Percentiles rank a stretch among this genome's conserved stretches.
phyloP scores from a whole-genome alignment of 2,113 vertebrate species.

The Junco hyemalis region DNA sequence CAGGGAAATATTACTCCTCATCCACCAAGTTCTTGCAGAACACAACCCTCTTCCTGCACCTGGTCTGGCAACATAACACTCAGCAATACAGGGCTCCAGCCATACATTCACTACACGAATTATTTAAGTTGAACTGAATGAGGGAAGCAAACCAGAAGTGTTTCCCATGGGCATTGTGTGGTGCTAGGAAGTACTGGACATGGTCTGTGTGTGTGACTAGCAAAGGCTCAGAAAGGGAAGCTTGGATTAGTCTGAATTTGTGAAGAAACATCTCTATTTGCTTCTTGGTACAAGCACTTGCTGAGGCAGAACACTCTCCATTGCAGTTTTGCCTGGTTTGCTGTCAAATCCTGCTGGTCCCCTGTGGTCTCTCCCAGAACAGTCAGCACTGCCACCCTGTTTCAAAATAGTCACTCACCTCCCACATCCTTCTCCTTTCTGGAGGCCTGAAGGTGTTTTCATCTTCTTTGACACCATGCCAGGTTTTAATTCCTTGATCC shows the following conservation, averaged over 20 bases:
- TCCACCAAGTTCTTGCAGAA: not conserved
- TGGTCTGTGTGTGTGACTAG: not conserved
- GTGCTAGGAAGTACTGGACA: not conserved
- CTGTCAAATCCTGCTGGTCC: not conserved
- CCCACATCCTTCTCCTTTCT: not conserved
- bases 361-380: not conserved
- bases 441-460: not conserved
- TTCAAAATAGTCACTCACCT: not conserved
- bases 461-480: not conserved
- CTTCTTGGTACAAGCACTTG: not conserved
- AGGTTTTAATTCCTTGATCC: not conserved
- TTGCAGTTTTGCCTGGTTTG: rapidly evolving
- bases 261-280: not conserved
- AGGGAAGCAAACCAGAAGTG: not conserved
- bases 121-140: not conserved
- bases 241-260: not conserved
- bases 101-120: not conserved
- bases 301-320: not conserved
- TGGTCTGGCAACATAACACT: not conserved
- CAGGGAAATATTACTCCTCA: not conserved
- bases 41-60: not conserved
- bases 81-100: not conserved
- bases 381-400: not conserved
- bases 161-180: not conserved
- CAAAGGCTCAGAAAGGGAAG: not conserved